These are phyloP conservation scores for Heliconius sara DNA, from an alignment of 2,888 invertebrate species.

Conservation along the genomic window DNA sequence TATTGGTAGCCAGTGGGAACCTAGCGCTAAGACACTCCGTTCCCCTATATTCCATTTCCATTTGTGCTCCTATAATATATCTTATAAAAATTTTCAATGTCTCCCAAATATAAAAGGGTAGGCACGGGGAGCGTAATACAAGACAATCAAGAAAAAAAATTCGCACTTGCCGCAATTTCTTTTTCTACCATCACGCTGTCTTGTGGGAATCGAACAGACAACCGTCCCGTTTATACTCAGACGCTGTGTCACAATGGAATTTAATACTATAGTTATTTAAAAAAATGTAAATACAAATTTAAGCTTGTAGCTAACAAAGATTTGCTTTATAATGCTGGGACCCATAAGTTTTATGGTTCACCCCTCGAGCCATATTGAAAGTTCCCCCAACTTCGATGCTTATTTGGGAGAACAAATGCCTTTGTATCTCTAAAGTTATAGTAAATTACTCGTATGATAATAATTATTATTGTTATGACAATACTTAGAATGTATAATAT, in stretches of 20 bases:
- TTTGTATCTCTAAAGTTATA: slow-evolving; percentile 2
- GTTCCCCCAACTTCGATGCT: slow-evolving; percentile 4
- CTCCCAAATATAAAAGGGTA: too few relatives aligned
- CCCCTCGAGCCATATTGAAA: slow-evolving; percentile 12
- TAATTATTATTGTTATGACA: slow-evolving; percentile 4
- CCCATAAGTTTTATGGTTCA: slow-evolving; percentile 3
- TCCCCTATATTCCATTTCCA: too few relatives aligned
- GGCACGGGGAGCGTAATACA: too few relatives aligned
- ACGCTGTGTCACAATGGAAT: not conserved
- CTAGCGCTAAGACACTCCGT: too few relatives aligned
- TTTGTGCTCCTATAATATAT: too few relatives aligned
- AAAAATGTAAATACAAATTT: not conserved
- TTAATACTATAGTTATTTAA: not conserved
- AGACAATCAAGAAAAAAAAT: too few relatives aligned
- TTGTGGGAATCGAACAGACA: too few relatives aligned
- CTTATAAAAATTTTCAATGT: too few relatives aligned
- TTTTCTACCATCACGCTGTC: too few relatives aligned
- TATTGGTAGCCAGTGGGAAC: too few relatives aligned
- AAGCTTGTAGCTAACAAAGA: not conserved
- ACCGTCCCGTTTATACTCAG: too few relatives aligned
- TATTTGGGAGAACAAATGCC: slow-evolving; percentile 1
- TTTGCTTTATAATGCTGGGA: not conserved
- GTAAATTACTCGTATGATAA: slow-evolving; percentile 8
- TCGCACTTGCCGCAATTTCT: too few relatives aligned
- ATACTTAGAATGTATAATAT: not conserved